Base-by-base conservation (phyloP, 2,113 vertebrate genomes). In the Oenanthe oenanthe region DNA sequence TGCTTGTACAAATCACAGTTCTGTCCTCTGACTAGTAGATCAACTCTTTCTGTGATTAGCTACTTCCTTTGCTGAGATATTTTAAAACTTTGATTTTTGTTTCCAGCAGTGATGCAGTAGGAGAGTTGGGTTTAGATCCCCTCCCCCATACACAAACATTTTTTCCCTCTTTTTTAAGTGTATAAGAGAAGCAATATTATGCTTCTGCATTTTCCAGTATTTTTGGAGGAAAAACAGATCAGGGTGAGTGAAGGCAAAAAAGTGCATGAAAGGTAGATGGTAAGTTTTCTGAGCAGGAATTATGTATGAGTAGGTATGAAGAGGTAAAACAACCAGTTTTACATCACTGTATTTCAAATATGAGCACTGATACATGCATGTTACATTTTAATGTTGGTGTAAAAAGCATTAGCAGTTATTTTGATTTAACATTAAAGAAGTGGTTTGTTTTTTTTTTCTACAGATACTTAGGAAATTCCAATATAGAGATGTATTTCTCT, bases 21-120 rank as follows among this genome's bases (percentile, higher is more conserved):
- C 86, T 88, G 32, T 74, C 54, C 72, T 85, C 3, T 1, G 56
- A 81, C 24, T 53, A 50, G 61, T 38, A 88, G 74, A 83, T 89
- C 85, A 93, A 71, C 63, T 88, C 2, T 67, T 88, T 83, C 67
- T 77, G 31, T 85, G 66, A 68, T 78, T 75, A 93, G 70, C 79
- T 54, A 22, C 73, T 84, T 89, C 70, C 42, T 91, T 79, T 72
- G 28, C 45, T 48, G 53, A 78, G 36, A 38, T 68, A 53, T 24
- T 75, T 14, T 68, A 82, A 53, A 87, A 45, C 29, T 65, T 75
- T 36, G 47, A 0, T 45, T 92, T 78, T 89, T 13, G 0, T 48
- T 87, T 92, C 45, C 66, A 89, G 28, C 1, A 13, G 25, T 57
- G 63, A 73, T 50, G 24, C 32, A 85, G 19, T 26, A 31, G 61